A percentile compares a stretch with the other conserved stretches of the same genome.
Evolutionary conservation across 2,797 vertebrate genomes (phyloP).

Genomic region (Carapus acus): DNA sequence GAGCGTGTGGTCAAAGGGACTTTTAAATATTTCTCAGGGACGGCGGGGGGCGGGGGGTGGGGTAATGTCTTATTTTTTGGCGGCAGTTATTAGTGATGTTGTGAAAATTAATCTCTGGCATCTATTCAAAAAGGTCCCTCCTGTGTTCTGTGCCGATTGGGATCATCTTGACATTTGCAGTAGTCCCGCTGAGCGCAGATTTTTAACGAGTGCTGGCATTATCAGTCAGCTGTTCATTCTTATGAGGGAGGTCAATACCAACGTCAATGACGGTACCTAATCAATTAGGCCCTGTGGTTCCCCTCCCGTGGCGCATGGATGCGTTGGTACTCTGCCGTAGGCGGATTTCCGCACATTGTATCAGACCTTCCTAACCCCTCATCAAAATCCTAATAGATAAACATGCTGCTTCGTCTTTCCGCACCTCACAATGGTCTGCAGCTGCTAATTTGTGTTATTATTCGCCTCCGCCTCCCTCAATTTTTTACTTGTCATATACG

Average conservation of each 20-base stretch:
- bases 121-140: conserved; percentile 31
- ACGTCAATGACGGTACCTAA: conserved; percentile 45
- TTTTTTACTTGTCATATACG: conserved; percentile 56
- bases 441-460: conserved; percentile 56
- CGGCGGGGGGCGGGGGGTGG: not conserved
- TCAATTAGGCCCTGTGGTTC: conserved; percentile 45
- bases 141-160: conserved; percentile 24
- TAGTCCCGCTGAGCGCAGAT: conserved; percentile 37
- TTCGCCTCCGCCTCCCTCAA: too few species aligned
- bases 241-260: conserved; percentile 45
- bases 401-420: conserved; percentile 14
- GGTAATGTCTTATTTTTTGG: not conserved
- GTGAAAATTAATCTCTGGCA: conserved; percentile 30
- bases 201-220: conserved; percentile 57
- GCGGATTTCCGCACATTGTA: conserved; percentile 18
- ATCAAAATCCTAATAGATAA: conserved; percentile 44
- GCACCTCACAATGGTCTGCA: conserved; percentile 30
- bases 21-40: not conserved
- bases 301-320: conserved; percentile 1
- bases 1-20: conserved; percentile 21
- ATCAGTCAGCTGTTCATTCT: conserved; percentile 50
- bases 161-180: conserved; percentile 50
- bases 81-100: conserved; percentile 5
- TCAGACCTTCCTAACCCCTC: conserved; percentile 43
- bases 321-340: conserved; percentile 18